Evolutionary conservation across 2,888 invertebrate genomes (phyloP).

Genomic region (Bruchidius siliquastri): DNA sequence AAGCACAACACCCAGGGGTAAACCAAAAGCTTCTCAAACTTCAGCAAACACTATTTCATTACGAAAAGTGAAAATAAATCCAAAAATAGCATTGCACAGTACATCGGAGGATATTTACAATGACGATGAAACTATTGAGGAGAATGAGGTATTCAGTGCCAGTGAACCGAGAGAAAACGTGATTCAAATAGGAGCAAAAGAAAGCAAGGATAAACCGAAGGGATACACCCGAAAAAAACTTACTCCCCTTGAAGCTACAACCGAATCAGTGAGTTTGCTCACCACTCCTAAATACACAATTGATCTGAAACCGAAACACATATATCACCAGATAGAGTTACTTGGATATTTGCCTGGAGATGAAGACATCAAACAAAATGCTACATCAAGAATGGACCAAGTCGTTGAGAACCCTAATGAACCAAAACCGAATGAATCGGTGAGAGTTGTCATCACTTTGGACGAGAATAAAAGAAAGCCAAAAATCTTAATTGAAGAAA

Average conservation of each 20-base stretch:
- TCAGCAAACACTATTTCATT: not conserved
- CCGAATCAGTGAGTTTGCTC: conserved; percentile 25
- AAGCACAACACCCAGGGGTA: not conserved
- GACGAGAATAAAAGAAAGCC: not conserved
- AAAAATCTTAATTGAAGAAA: not conserved
- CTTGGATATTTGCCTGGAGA: conserved; percentile 29
- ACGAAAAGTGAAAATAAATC: not conserved
- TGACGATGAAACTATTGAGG: conserved; percentile 1
- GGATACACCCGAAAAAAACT: not conserved
- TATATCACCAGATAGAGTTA: conserved; percentile 38
- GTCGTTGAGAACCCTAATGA: not conserved
- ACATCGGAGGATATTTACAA: not conserved
- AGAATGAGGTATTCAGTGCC: not conserved
- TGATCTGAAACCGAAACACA: conserved; percentile 35
- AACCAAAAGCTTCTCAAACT: not conserved
- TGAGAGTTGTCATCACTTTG: not conserved
- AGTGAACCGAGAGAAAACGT: not conserved
- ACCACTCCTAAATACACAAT: conserved; percentile 37
- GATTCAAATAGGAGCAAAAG: not conserved
- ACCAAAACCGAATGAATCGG: not conserved
- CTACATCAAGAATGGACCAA: not conserved
- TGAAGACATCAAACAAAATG: not conserved
- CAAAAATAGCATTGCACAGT: not conserved
- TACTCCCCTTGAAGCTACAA: conserved; percentile 4
- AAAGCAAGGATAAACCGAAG: not conserved